Evolutionary conservation across 2,797 vertebrate species (phyloP), one percentile per base, ranked within the genome.

Genomic region (Danio albolineatus): DNA sequence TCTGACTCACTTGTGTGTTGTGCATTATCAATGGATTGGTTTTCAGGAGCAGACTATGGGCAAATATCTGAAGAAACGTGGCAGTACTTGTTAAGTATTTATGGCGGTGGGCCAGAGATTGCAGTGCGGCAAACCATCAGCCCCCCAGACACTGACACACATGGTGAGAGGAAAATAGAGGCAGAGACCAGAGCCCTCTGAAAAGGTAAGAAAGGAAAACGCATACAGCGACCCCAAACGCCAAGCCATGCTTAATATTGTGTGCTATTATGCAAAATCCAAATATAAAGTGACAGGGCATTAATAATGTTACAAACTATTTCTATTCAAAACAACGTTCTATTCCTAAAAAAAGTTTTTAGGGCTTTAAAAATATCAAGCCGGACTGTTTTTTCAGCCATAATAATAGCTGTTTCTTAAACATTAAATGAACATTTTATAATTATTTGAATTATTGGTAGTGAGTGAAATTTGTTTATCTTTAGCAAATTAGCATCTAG

Each of bases 61-160:
- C 98, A 99, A 93, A 99, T 99, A 79, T 99, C 98, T 0, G 97
- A 98, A 90, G 98, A 98, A 91, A 99, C 98, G 0, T 99, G 98
- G 98, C 89, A 90, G 81, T 99, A 98, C 87, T 89, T 99, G 80
- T 91, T 95, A 88, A 93, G 87, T 0, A 93, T 98, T 73, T 99
- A 99, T 0, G 92, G 96, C 0, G 98, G 98, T 0, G 97, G 98
- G 0, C 97, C 98, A 0, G 98, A 99, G 90, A 96, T 98, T 0
- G 96, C 97, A 2, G 93, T 98, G 85, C 94, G 98, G 4, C 98
- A 99, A 91, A 96, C 93, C 0, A 88, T 96, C 83, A 94, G 92
- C 0, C 95, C 93, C n/a, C 92, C 89, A 1, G 96, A 96, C 38
- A 62, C 89, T 0, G 96, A 96, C 38, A 91, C 85, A 59, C 96